phyloP scores from a whole-genome alignment of 1,140 invertebrate species.

The Littorina saxatilis region DNA sequence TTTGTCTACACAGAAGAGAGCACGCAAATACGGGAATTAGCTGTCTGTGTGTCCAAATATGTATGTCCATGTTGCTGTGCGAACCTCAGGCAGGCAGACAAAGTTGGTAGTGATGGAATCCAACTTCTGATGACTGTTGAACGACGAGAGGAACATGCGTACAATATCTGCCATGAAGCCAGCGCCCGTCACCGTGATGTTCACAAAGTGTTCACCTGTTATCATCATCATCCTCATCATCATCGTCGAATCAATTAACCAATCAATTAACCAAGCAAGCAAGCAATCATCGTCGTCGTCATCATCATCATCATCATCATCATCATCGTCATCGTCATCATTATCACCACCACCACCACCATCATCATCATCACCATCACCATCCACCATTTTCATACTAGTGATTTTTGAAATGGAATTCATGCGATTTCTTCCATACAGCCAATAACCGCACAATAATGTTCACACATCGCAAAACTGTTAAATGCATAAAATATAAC shows the following conservation, averaged over 20 bases:
- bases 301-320: not conserved
- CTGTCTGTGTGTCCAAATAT: no score
- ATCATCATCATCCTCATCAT: not conserved
- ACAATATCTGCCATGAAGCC: constrained; percentile 66
- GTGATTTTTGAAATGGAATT: no score
- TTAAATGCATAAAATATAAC: no score
- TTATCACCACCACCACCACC: not conserved
- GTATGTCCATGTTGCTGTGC: not conserved
- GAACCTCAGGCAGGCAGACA: constrained; percentile 56
- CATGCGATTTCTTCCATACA: no score
- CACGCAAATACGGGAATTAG: no score
- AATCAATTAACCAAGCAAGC: not conserved
- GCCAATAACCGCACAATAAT: no score
- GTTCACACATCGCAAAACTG: no score
- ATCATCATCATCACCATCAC: no score
- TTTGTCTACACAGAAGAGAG: no score
- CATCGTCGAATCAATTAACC: not conserved
- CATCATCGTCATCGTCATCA: not conserved
- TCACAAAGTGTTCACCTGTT: constrained; percentile 56
- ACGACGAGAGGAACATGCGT: constrained; percentile 55
- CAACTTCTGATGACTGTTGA: constrained; percentile 58
- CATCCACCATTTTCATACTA: no score
- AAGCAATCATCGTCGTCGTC: constrained; percentile 1
- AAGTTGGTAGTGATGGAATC: constrained; percentile 60
- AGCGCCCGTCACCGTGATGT: constrained; percentile 53